Conservation (phyloP, 2,797 vertebrate genomes). For the Bradypus variegatus region DNA sequence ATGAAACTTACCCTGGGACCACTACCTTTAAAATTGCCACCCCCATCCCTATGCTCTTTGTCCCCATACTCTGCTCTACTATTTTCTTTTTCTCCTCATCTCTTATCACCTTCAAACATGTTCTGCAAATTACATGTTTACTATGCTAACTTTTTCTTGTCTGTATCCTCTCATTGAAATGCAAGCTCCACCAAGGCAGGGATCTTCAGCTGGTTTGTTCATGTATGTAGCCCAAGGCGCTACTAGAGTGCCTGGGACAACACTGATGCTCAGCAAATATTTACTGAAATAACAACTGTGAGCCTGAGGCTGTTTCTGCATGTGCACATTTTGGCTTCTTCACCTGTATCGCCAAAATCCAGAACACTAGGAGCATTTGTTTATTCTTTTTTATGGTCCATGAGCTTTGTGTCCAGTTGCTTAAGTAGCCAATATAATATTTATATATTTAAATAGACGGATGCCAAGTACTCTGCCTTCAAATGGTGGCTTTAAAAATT, state of each 20-base stretch:
- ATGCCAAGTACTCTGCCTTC: not conserved
- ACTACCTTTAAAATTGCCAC: not conserved
- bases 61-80: no score
- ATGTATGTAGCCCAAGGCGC: no score
- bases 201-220: not conserved
- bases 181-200: not conserved
- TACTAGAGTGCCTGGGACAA: not conserved
- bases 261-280: not conserved
- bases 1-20: not conserved
- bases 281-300: not conserved
- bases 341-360: not conserved
- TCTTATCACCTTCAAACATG: not conserved
- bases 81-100: not conserved
- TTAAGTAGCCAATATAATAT: not conserved
- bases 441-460: not conserved
- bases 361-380: not conserved
- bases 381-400: not conserved
- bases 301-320: not conserved
- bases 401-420: not conserved
- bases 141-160: not conserved
- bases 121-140: not conserved
- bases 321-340: not conserved
- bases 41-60: not conserved
- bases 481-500: not conserved
- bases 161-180: not conserved